Evolutionary conservation across 2,888 invertebrate genomes (phyloP), one percentile per base, ranked within the genome.

Genomic region (Megalurothrips usitatus): DNA sequence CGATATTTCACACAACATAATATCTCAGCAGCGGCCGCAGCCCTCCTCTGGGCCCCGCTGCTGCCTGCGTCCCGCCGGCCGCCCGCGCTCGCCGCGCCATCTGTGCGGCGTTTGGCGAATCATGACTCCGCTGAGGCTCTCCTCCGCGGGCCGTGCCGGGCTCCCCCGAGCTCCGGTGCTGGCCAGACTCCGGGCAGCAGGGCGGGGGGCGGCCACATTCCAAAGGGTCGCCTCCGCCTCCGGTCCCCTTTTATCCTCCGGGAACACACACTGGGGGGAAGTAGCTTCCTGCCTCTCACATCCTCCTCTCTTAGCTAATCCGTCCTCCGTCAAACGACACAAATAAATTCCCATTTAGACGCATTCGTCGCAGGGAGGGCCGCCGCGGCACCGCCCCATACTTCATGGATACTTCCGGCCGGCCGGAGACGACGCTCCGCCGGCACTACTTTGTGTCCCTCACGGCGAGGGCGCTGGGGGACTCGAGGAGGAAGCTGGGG

Each of bases 291-390:
- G 68, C 58, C 58, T 58, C 58, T 58, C 58, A 58, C 58, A 58
- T 58, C 58, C 58, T 58, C 58, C 58, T 58, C 58, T 75, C 68
- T 14, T 12, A 23, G 68, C 68, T 75, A 75, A 75, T 75, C 68
- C 68, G 23, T 26, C 23, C 68, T 9, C 26, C 68, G 68, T 75
- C 68, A 75, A 75, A 75, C 68, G 68, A 75, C 68, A 75, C 68
- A 75, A 75, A 75, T 75, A 75, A 75, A 75, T 75, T 75, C 68
- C 68, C 68, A 75, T 75, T 75, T 75, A 26, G 68, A 26, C 68
- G 68, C 68, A 26, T 75, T 23, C 23, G 68, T 23, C 68, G 68
- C 68, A 26, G 68, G 23, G 23, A 12, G 23, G 68, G 23, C 68
- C 26, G 68, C 17, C 58, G 11, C 19, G 12, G 58, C 58, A 6